Conservation (phyloP, 2,888 invertebrate species). For the Troides oblongomaculatus region DNA sequence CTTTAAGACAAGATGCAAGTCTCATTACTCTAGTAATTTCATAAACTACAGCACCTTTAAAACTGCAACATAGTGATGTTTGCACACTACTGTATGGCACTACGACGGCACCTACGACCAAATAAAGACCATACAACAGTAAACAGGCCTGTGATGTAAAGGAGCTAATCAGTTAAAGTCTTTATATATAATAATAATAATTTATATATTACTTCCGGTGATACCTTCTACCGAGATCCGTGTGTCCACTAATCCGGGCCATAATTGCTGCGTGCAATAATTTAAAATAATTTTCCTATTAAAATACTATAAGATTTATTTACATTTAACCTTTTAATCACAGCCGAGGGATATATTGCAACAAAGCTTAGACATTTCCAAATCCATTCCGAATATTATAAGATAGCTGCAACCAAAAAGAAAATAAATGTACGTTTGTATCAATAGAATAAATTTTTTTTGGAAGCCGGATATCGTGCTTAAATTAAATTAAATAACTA, state of each 20-base stretch:
- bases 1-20: no score
- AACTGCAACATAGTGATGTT: no score
- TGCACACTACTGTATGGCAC: not conserved
- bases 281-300: conserved; percentile 62
- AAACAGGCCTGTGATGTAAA: conserved; percentile 25
- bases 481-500: not conserved
- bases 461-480: no score
- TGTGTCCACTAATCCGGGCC: conserved; percentile 81
- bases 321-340: conserved; percentile 70
- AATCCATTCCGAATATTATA: conserved; percentile 77
- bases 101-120: conserved; percentile 3
- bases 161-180: conserved; percentile 33
- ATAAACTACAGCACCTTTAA: no score
- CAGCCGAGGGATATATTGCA: conserved; percentile 70
- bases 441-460: conserved; percentile 18
- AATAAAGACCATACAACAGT: conserved; percentile 1
- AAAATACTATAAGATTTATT: conserved; percentile 37
- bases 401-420: conserved; percentile 76
- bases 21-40: no score
- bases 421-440: conserved; percentile 40
- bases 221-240: conserved; percentile 82
- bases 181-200: conserved; percentile 28
- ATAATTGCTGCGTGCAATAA: conserved; percentile 78
- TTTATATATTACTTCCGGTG: conserved; percentile 81
- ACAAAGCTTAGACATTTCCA: conserved; percentile 76